Conservation (phyloP, 2,113 vertebrate species). For the Cryptoleucopteryx plumbea region DNA sequence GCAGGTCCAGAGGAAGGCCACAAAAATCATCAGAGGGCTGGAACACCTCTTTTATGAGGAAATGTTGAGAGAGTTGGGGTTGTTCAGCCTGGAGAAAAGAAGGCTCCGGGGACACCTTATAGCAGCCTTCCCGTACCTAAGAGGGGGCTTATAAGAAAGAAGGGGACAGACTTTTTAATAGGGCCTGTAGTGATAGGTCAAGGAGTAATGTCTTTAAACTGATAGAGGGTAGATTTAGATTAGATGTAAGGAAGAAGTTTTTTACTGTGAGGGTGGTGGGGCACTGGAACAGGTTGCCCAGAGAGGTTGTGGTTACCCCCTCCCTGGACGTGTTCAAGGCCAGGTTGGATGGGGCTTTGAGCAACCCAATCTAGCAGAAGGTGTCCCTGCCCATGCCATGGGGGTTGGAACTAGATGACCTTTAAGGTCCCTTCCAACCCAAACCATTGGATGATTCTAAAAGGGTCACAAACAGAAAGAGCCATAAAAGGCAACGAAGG, state of each 20-base stretch:
- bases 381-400: background rate
- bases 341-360: background rate
- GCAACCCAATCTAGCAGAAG: background rate
- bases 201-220: background rate
- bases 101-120: background rate
- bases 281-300: background rate
- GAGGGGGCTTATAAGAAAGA: background rate
- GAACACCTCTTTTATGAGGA: background rate
- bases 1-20: background rate
- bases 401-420: background rate
- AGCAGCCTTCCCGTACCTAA: background rate
- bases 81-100: background rate
- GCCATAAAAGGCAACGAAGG: background rate
- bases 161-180: background rate
- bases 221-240: background rate
- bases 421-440: background rate
- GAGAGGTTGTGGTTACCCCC: background rate
- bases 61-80: background rate
- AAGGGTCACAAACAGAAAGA: background rate
- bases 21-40: background rate
- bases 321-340: background rate
- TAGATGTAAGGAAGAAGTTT: background rate
- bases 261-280: background rate
- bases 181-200: background rate
- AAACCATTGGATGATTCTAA: background rate